These are phyloP conservation scores for Garrulus glandarius DNA, from an alignment of 2,797 vertebrate species.

Conservation along the genomic window DNA sequence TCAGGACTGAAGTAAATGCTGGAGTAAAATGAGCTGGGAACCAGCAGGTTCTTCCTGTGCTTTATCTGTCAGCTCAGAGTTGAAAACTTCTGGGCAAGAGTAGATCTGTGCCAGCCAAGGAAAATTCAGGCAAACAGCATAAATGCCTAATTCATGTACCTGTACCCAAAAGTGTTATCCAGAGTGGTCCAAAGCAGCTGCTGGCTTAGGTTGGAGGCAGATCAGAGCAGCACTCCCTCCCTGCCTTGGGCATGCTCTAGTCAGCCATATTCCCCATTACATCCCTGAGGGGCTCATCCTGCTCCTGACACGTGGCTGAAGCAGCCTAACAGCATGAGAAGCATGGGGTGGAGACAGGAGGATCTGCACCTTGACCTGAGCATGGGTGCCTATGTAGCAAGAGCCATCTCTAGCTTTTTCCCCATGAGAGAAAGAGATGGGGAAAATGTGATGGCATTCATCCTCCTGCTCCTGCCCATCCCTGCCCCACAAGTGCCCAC, in stretches of 20 bases:
- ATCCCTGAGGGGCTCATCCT: background rate
- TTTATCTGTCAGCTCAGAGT: background rate
- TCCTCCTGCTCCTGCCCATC: background rate
- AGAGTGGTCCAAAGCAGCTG: background rate
- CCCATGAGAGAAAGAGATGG: background rate
- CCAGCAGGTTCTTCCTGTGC: background rate
- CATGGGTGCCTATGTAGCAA: rapidly evolving
- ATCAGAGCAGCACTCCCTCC: background rate
- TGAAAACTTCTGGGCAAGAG: background rate
- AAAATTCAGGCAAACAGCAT: background rate
- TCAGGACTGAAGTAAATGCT: background rate
- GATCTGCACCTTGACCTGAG: background rate
- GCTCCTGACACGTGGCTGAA: rapidly evolving
- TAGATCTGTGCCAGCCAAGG: background rate
- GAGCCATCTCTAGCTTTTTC: background rate
- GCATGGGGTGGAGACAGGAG: rapidly evolving
- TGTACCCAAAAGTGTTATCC: background rate
- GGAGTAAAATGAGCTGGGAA: background rate
- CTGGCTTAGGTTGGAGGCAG: background rate
- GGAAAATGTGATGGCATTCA: background rate
- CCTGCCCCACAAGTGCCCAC: rapidly evolving
- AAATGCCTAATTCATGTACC: background rate
- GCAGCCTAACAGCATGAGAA: background rate
- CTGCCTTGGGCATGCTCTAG: rapidly evolving
- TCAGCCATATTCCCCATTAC: background rate